A percentile compares a stretch with the other conserved stretches of the same genome.
phyloP scores from a whole-genome alignment of 2,888 invertebrate genomes.

The Metalampra italica region DNA sequence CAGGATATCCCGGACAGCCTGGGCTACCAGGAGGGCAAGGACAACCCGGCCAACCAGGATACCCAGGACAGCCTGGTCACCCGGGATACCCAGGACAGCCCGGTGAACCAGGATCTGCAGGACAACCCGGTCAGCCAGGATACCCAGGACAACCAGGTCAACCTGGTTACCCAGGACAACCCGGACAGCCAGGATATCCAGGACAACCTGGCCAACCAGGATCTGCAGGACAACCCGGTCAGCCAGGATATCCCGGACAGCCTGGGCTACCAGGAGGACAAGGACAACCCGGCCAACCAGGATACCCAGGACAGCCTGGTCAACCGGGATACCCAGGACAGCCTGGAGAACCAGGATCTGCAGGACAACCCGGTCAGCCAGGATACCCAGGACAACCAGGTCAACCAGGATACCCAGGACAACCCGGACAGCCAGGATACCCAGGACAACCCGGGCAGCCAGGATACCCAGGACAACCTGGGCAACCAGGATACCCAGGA shows the following conservation, averaged over 20 bases:
- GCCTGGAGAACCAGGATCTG: slow-evolving; percentile 32
- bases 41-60: slow-evolving; percentile 22
- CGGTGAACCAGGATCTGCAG: slow-evolving; percentile 42
- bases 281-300: slow-evolving; percentile 36
- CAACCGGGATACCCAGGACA: slow-evolving; percentile 27
- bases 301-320: slow-evolving; percentile 29
- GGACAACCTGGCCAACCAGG: slow-evolving; percentile 33
- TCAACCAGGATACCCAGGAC: slow-evolving; percentile 36
- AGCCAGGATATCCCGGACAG: slow-evolving; percentile 5
- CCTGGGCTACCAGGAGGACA: slow-evolving; percentile 15
- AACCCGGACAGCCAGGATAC: slow-evolving; percentile 18
- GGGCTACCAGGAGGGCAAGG: slow-evolving; percentile 16
- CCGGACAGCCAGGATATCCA: slow-evolving; percentile 29
- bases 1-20: slow-evolving; percentile 15
- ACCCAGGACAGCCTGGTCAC: slow-evolving; percentile 34
- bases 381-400: slow-evolving; percentile 19
- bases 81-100: slow-evolving; percentile 26
- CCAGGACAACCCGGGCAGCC: slow-evolving; percentile 48
- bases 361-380: slow-evolving; percentile 21
- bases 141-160: slow-evolving; percentile 65
- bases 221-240: slow-evolving; percentile 16
- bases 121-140: slow-evolving; percentile 46
- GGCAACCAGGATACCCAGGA: slow-evolving; percentile 22
- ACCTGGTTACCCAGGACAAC: slow-evolving; percentile 26
- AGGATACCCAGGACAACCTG: slow-evolving; percentile 21